Conservation (phyloP, 2,888 invertebrate genomes). For the Candidula unifasciata region DNA sequence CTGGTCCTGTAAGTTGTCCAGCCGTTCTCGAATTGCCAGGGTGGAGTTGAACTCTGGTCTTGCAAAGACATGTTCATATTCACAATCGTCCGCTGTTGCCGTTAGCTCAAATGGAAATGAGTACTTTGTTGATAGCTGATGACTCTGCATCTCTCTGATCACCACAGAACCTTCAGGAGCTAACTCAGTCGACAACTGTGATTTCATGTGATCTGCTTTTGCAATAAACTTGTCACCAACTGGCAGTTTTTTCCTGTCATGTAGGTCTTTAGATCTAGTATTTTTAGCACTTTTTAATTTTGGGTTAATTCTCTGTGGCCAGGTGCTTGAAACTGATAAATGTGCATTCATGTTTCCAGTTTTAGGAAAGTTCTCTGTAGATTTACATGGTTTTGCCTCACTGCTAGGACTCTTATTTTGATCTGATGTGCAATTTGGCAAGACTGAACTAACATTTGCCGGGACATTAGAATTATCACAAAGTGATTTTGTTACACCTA, state of each 20-base stretch:
- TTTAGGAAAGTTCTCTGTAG: neutral
- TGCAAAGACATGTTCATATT: constrained; percentile 67
- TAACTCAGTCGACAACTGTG: constrained; percentile 14
- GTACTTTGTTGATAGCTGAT: constrained; percentile 58
- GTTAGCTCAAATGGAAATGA: constrained; percentile 63
- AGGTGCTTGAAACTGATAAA: neutral
- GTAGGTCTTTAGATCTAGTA: neutral
- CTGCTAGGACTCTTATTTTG: no score
- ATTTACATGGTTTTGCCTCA: neutral
- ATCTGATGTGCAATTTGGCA: neutral
- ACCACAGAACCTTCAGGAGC: constrained; percentile 50
- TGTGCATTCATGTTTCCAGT: neutral
- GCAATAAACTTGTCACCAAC: neutral
- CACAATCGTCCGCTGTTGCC: constrained; percentile 48
- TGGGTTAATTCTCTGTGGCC: neutral
- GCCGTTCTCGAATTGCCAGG: constrained; percentile 63
- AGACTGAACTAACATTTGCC: neutral
- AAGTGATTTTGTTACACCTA: neutral
- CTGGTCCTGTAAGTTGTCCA: constrained; percentile 61
- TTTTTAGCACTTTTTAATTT: neutral
- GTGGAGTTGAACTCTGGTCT: constrained; percentile 74
- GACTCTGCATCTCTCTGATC: constrained; percentile 62
- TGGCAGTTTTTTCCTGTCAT: neutral
- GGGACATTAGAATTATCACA: neutral
- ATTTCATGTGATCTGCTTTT: constrained; percentile 8